Conservation (phyloP, 2,888 invertebrate species). For the Coleophora flavipennella region DNA sequence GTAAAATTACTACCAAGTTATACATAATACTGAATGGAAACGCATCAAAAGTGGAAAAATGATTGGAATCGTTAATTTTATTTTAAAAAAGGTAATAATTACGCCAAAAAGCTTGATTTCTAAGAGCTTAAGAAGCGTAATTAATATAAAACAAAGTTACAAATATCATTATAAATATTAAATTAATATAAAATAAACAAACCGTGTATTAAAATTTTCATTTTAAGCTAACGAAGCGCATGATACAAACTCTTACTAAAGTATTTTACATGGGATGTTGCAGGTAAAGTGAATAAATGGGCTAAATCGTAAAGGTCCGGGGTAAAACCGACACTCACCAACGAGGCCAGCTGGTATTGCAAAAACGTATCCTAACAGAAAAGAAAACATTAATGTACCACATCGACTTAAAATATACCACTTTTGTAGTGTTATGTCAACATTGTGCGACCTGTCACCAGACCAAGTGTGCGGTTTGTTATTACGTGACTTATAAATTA, state of each 20-base stretch:
- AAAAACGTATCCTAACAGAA: slow-evolving; percentile 67
- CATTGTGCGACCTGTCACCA: slow-evolving; percentile 31
- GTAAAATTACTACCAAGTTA: too few relatives aligned
- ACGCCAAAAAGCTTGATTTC: slow-evolving; percentile 6
- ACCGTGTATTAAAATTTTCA: too few relatives aligned
- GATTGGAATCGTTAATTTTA: too few relatives aligned
- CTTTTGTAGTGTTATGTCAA: slow-evolving; percentile 29
- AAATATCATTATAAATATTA: not conserved
- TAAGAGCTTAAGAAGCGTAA: slow-evolving; percentile 11
- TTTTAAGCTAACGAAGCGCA: too few relatives aligned
- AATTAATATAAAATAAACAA: too few relatives aligned
- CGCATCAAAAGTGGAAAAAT: too few relatives aligned
- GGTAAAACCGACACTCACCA: slow-evolving; percentile 61
- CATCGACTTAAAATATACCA: too few relatives aligned
- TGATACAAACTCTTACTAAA: too few relatives aligned
- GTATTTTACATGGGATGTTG: slow-evolving; percentile 18
- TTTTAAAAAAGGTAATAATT: slow-evolving; percentile 11
- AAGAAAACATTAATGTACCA: slow-evolving; percentile 49
- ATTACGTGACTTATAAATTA: not conserved
- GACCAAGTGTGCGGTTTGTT: slow-evolving; percentile 11
- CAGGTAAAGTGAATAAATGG: slow-evolving; percentile 15
- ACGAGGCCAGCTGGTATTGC: slow-evolving; percentile 68
- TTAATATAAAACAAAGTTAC: slow-evolving; percentile 18
- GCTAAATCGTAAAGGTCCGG: slow-evolving; percentile 34
- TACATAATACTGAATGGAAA: too few relatives aligned